phyloP scores from a whole-genome alignment of 2,113 vertebrate genomes.

The Prinia subflava region DNA sequence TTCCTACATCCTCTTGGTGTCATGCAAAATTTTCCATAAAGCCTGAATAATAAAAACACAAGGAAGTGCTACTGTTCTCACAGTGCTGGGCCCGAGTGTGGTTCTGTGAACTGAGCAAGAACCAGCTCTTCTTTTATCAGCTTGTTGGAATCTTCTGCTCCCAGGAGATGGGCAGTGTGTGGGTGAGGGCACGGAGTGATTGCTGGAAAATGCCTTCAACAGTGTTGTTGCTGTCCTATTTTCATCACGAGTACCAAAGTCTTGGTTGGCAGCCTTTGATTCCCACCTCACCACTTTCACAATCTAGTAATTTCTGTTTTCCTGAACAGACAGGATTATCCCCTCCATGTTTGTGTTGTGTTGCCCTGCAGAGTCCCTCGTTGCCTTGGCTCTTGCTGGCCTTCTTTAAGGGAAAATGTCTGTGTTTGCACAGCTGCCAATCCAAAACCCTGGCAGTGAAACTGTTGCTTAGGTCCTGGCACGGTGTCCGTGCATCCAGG shows the following conservation, averaged over 20 bases:
- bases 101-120: neutral
- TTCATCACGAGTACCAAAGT: neutral
- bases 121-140: neutral
- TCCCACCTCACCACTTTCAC: neutral
- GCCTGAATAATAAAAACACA: neutral
- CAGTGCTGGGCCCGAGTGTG: neutral
- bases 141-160: neutral
- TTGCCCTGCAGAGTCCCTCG: fast-evolving
- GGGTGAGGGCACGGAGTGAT: neutral
- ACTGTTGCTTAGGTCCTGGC: neutral
- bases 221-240: fast-evolving
- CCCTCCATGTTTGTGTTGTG: neutral
- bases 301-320: neutral
- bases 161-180: neutral
- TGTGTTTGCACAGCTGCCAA: neutral
- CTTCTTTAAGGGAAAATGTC: neutral
- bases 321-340: neutral
- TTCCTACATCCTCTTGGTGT: neutral
- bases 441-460: neutral
- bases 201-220: neutral
- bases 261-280: neutral
- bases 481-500: fast-evolving
- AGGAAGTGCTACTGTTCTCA: fast-evolving
- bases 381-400: neutral
- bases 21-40: neutral